These are phyloP conservation scores for Aproaerema taeniolella DNA, from an alignment of 2,888 invertebrate genomes.

Conservation along the genomic window DNA sequence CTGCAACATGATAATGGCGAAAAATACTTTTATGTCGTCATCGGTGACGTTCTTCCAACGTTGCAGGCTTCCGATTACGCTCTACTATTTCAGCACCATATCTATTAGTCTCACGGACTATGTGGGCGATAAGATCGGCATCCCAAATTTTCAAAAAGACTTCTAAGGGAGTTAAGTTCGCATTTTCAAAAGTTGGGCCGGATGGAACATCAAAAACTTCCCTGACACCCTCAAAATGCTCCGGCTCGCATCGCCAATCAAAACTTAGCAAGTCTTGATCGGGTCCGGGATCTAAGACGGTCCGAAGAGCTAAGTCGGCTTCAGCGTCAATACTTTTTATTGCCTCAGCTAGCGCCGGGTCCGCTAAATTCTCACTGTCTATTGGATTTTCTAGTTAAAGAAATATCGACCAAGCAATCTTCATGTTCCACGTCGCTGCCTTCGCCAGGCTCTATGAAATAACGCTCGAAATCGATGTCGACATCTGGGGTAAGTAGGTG, in stretches of 20 bases:
- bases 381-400: not conserved
- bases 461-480: too few species aligned
- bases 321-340: conserved; percentile 2
- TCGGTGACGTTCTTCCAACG: conserved; percentile 11
- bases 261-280: conserved; percentile 8
- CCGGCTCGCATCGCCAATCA: conserved; percentile 10
- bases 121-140: too few species aligned
- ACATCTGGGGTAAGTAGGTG: not conserved
- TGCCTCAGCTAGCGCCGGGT: conserved; percentile 1
- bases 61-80: not conserved
- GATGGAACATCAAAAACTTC: conserved; percentile 10
- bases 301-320: conserved; percentile 6
- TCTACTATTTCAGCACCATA: too few species aligned
- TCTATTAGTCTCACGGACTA: too few species aligned
- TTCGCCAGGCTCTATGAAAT: too few species aligned
- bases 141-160: too few species aligned
- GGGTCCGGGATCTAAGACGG: conserved; percentile 2
- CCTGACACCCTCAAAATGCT: conserved; percentile 11
- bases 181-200: too few species aligned
- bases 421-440: not conserved
- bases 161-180: conserved; percentile 7
- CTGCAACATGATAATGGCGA: conserved; percentile 11
- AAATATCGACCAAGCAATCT: not conserved
- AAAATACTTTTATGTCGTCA: conserved; percentile 8
- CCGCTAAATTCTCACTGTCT: not conserved